Conservation (phyloP, 2,113 vertebrate genomes). For the Seriola dumerili region DNA sequence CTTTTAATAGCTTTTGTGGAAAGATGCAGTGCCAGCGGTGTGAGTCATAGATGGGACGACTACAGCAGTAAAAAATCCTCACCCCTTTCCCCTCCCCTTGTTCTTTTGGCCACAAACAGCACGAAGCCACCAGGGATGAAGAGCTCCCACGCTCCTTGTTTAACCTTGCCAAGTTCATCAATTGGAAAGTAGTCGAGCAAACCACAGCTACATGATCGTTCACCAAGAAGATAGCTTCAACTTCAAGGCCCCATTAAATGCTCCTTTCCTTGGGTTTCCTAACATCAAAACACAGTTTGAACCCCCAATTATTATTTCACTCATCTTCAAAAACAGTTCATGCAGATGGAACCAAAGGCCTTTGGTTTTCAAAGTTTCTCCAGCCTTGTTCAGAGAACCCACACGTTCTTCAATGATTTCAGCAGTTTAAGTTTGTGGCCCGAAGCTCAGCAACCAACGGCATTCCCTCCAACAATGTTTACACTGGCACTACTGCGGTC, state of each 20-base stretch:
- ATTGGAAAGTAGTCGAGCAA: conserved; percentile 46
- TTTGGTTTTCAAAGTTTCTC: conserved; percentile 39
- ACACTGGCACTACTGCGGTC: conserved; percentile 20
- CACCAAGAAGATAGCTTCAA: conserved; percentile 3
- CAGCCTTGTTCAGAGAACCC: conserved; percentile 15
- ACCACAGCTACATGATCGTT: conserved; percentile 37
- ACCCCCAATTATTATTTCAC: conserved; percentile 45
- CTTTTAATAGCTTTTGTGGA: conserved; percentile 76
- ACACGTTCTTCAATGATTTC: conserved; percentile 17
- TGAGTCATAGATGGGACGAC: conserved; percentile 73
- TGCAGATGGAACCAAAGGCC: conserved; percentile 11
- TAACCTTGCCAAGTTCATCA: conserved; percentile 51
- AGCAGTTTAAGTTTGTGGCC: conserved; percentile 25
- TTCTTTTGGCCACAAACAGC: conserved; percentile 47
- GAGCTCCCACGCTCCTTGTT: conserved; percentile 55
- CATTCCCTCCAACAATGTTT: conserved; percentile 28
- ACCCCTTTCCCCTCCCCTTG: conserved; percentile 33
- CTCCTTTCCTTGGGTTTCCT: conserved; percentile 34
- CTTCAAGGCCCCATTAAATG: conserved; percentile 22
- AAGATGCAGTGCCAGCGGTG: conserved; percentile 71
- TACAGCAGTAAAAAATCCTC: conserved; percentile 49
- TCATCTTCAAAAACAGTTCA: conserved; percentile 27
- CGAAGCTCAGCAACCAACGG: not conserved
- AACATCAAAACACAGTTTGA: conserved; percentile 41
- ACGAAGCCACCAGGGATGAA: conserved; percentile 16